Conservation (phyloP, 2,113 vertebrate species). For the Stomatorhinus ivindoensis region DNA sequence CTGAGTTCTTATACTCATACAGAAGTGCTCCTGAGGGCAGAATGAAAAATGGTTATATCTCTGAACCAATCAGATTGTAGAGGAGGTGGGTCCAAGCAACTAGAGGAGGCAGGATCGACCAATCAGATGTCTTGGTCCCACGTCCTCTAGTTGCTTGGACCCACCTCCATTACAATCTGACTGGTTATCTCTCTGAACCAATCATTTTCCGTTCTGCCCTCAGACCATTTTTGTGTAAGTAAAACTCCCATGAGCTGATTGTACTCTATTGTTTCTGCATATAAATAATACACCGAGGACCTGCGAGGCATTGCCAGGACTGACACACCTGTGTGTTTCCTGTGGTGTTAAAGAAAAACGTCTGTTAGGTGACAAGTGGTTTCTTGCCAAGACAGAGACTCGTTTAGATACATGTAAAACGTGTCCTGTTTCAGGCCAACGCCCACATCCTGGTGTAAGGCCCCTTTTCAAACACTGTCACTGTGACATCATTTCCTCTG, state of each 20-base stretch:
- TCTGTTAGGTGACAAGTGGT: not conserved
- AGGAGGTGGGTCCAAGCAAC: too few relatives aligned
- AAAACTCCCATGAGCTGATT: not conserved
- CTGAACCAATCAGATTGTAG: too few relatives aligned
- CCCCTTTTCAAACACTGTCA: not conserved
- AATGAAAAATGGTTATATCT: too few relatives aligned
- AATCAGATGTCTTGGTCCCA: too few relatives aligned
- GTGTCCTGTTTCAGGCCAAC: not conserved
- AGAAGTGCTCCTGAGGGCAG: too few relatives aligned
- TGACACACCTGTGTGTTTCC: not conserved
- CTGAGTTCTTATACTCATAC: not conserved
- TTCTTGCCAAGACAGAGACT: not conserved
- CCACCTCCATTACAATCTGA: too few relatives aligned
- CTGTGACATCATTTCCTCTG: not conserved
- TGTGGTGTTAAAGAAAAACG: not conserved
- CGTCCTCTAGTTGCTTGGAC: too few relatives aligned
- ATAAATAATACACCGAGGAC: not conserved
- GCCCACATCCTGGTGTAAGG: not conserved
- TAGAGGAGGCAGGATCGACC: too few relatives aligned
- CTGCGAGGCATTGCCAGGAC: not conserved
- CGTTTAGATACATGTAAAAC: not conserved
- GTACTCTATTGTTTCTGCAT: not conserved
- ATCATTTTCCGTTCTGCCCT: too few relatives aligned
- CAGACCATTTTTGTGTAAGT: too few relatives aligned
- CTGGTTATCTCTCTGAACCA: too few relatives aligned